These are phyloP conservation scores for Macrosoma leucophasiata DNA, from an alignment of 2,888 invertebrate species.

Conservation along the genomic window DNA sequence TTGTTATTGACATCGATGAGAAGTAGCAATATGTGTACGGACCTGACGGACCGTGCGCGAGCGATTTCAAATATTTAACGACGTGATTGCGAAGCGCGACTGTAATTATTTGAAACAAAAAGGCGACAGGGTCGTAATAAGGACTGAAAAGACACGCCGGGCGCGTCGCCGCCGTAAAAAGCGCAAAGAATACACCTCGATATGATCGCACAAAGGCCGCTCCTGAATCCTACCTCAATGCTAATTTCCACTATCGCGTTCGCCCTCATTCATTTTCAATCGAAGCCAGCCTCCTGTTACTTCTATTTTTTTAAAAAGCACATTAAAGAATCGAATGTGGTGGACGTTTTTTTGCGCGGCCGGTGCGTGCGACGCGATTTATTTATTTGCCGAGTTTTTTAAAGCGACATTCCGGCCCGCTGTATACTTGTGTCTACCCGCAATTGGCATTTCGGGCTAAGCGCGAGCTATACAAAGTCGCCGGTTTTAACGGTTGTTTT, in stretches of 20 bases:
- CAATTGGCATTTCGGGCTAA: constrained; percentile 75
- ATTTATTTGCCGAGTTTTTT: constrained; percentile 74
- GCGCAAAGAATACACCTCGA: constrained; percentile 76
- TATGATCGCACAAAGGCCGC: constrained; percentile 76
- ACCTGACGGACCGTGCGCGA: constrained; percentile 10
- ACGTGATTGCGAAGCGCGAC: constrained; percentile 43
- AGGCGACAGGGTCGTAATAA: constrained; percentile 66
- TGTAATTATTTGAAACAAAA: constrained; percentile 68
- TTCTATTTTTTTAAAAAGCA: constrained; percentile 73
- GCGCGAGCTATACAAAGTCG: constrained; percentile 73
- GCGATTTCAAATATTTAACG: constrained; percentile 32
- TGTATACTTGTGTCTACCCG: constrained; percentile 75
- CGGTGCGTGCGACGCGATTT: constrained; percentile 73
- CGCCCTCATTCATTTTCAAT: constrained; percentile 76
- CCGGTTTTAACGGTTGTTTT: constrained; percentile 74
- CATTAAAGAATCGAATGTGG: constrained; percentile 76
- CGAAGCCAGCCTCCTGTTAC: constrained; percentile 65
- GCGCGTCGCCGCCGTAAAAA: constrained; percentile 66
- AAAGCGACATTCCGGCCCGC: constrained; percentile 73
- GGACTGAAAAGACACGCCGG: constrained; percentile 56
- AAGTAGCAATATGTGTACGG: constrained; percentile 10
- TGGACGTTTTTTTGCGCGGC: constrained; percentile 63
- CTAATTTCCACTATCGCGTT: constrained; percentile 77
- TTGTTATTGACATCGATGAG: too few relatives aligned
- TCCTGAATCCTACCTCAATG: constrained; percentile 73